Conservation (phyloP, 1,140 invertebrate species). For the Hermetia illucens region DNA sequence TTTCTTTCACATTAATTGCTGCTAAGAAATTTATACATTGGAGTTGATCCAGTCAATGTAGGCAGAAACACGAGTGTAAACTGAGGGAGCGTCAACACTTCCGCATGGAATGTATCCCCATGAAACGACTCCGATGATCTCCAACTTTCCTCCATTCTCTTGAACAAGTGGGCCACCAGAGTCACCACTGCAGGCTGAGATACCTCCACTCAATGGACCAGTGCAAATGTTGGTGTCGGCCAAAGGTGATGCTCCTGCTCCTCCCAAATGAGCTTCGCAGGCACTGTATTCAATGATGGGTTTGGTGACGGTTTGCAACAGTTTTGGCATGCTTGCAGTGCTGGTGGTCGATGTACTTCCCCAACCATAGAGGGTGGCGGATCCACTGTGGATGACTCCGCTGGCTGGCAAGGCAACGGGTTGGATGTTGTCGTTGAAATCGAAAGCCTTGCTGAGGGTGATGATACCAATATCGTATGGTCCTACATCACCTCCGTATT, state of each 20-base stretch:
- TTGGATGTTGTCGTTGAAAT: constrained; percentile 12
- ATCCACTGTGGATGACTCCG: constrained; percentile 19
- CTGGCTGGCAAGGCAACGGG: constrained; percentile 19
- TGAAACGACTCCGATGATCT: constrained; percentile 45
- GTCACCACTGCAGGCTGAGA: constrained; percentile 41
- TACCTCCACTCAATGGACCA: constrained; percentile 36
- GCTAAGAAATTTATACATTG: too few species aligned
- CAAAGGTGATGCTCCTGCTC: constrained; percentile 10
- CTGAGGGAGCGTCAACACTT: constrained; percentile 40
- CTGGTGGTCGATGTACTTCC: constrained; percentile 21
- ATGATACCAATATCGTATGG: constrained; percentile 32
- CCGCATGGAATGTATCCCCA: constrained; percentile 54
- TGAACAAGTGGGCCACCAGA: constrained; percentile 42
- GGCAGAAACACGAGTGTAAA: constrained; percentile 46
- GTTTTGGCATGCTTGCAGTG: constrained; percentile 12
- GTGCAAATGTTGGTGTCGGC: constrained; percentile 39
- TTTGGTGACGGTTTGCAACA: constrained; percentile 19
- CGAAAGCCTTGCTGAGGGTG: constrained; percentile 15
- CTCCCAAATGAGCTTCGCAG: not conserved
- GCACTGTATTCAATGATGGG: constrained; percentile 17
- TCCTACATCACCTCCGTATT: constrained; percentile 10
- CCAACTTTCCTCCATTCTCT: constrained; percentile 7
- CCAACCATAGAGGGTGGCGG: constrained; percentile 17
- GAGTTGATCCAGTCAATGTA: constrained; percentile 33
- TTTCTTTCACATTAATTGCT: too few species aligned